Base-by-base conservation (phyloP, 2,797 vertebrate species). In the Botia almorhae region DNA sequence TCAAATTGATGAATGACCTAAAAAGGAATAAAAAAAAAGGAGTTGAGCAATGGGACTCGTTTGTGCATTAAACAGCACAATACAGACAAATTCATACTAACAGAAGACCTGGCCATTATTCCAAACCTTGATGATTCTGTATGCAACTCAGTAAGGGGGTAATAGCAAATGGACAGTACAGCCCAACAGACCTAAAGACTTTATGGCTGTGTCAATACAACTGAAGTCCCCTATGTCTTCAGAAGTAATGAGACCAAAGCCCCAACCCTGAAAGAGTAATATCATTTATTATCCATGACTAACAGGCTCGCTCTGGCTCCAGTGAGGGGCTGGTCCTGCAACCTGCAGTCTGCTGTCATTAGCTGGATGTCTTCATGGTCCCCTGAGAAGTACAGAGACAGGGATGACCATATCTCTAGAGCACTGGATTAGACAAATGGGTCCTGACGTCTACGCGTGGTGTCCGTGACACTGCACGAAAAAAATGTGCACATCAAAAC, bases 251-350 rank as follows among this genome's bases (percentile, higher is more conserved):
- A 81, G 74, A 73, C 81, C 82, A 81, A 76, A 81, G 56, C 51
- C 12, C 14, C 43, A 70, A 75, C 73, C 78, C 69, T 82, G 64
- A 74, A 82, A 86, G 76, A 80, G 83, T 46, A 82, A 74, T 82
- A 78, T 80, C 81, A 78, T 81, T 84, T 80, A 84, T 87, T 85
- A 87, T 87, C 83, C 84, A 84, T 71, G 39, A 75, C 82, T 87
- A 87, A 83, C 76, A 69, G 75, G 51, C 61, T 83, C 48, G 71
- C 63, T 63, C 63, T 63, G 80, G 80, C 85, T 84, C 77, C 70
- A 79, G 82, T 16, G 53, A 76, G 43, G 36, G 77, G 33, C 43
- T 63, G 39, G 17, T 55, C 58, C 48, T 23, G n/a, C 56, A 48
- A 74, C 50, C 78, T 83, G 74, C 74, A 78, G 76, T 70, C 79